phyloP scores from a whole-genome alignment of 1,140 invertebrate genomes.

The Hylaeus anthracinus region DNA sequence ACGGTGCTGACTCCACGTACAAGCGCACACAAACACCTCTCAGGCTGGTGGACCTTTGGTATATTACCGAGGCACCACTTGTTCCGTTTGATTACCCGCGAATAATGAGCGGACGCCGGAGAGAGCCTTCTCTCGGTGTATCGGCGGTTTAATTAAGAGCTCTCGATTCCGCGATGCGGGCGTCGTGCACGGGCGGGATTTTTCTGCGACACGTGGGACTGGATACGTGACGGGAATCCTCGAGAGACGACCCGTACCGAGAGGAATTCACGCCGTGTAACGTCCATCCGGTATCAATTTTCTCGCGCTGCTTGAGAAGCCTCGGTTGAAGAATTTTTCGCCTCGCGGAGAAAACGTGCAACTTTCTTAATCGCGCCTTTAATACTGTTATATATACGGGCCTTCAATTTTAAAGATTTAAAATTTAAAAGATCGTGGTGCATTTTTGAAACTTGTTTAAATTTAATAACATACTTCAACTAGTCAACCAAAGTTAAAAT shows the following conservation, averaged over 20 bases:
- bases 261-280: not conserved
- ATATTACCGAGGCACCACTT: constrained; percentile 47
- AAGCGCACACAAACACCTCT: not conserved
- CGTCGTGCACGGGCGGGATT: not conserved
- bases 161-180: constrained; percentile 22
- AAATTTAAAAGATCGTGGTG: too few relatives aligned
- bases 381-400: too few relatives aligned
- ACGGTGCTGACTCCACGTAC: too few relatives aligned
- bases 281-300: constrained; percentile 1
- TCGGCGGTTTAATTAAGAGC: constrained; percentile 27
- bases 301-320: not conserved
- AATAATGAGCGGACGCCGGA: constrained; percentile 38
- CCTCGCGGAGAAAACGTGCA: too few relatives aligned
- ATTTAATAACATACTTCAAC: too few relatives aligned
- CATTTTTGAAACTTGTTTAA: too few relatives aligned
- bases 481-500: too few relatives aligned
- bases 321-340: too few relatives aligned
- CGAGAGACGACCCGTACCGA: not conserved
- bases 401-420: too few relatives aligned
- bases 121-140: not conserved
- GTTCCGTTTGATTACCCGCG: constrained; percentile 59
- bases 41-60: constrained; percentile 10
- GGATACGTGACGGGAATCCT: not conserved
- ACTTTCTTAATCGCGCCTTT: too few relatives aligned
- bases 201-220: not conserved